These are phyloP conservation scores for Rhagoletis pomonella DNA, from an alignment of 1,140 invertebrate genomes.

Conservation along the genomic window DNA sequence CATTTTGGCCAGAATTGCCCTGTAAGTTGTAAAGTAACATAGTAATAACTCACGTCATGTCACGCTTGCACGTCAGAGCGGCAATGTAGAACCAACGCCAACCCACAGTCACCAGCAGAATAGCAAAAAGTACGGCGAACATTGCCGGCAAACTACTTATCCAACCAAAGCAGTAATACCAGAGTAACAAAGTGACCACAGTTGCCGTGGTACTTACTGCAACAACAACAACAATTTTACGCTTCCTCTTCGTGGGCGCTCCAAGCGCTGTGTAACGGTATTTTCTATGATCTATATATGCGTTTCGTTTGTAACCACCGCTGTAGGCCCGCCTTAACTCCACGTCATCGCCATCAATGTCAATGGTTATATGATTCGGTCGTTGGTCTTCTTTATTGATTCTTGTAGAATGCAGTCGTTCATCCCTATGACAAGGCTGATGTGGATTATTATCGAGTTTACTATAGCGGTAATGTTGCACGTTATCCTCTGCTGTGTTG, in stretches of 20 bases:
- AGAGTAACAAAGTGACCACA: constrained; percentile 42
- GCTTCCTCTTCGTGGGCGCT: not conserved
- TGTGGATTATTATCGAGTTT: not conserved
- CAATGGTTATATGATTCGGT: not conserved
- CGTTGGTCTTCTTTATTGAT: not conserved
- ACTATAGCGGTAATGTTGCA: not conserved
- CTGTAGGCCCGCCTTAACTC: not conserved
- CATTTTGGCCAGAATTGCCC: too few relatives aligned
- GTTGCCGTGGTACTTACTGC: not conserved
- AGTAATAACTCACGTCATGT: constrained; percentile 78
- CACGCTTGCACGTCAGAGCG: constrained; percentile 81
- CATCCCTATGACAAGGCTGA: not conserved
- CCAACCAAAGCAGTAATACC: constrained; percentile 66
- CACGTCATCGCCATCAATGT: not conserved
- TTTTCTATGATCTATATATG: not conserved
- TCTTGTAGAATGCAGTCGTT: not conserved
- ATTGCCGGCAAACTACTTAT: constrained; percentile 74
- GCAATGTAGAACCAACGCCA: constrained; percentile 84
- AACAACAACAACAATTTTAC: not conserved
- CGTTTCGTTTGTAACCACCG: not conserved
- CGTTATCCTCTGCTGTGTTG: not conserved
- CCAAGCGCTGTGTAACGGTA: not conserved
- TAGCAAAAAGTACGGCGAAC: constrained; percentile 76
- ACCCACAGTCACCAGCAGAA: constrained; percentile 79
- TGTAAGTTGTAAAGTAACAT: too few relatives aligned